Percentiles rank a stretch among this genome's conserved stretches.
Evolutionary conservation across 2,888 invertebrate genomes (phyloP).

Genomic region (Polyommatus iphigenia): DNA sequence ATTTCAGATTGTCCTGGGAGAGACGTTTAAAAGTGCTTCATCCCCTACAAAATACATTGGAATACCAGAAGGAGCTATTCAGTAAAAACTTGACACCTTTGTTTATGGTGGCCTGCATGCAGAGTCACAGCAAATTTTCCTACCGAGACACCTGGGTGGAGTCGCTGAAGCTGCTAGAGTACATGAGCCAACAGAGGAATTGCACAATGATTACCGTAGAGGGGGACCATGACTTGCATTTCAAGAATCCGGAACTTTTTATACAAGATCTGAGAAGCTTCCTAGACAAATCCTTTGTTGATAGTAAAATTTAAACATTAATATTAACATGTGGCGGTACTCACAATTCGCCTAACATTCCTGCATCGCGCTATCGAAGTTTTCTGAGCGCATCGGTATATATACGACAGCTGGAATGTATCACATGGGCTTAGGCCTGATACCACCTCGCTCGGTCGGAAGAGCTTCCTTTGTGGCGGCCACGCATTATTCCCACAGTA

Average conservation of each 20-base stretch:
- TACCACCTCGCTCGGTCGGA: no score
- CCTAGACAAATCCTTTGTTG: constrained; percentile 46
- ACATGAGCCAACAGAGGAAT: constrained; percentile 40
- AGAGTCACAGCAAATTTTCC: constrained; percentile 35
- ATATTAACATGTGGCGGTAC: no score
- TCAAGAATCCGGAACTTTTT: constrained; percentile 77
- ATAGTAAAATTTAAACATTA: constrained; percentile 21
- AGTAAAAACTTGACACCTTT: constrained; percentile 54
- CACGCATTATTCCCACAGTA: neutral
- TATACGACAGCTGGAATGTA: no score
- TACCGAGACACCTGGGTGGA: constrained; percentile 43
- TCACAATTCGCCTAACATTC: no score
- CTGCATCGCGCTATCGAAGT: no score
- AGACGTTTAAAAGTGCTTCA: constrained; percentile 50
- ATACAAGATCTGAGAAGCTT: constrained; percentile 58
- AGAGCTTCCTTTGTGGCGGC: no score
- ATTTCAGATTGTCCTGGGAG: constrained; percentile 65
- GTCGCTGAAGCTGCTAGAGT: constrained; percentile 44
- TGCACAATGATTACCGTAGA: constrained; percentile 53
- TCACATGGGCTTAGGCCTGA: no score
- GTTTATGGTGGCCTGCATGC: constrained; percentile 50
- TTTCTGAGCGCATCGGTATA: no score
- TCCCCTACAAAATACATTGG: constrained; percentile 51
- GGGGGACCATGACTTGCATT: constrained; percentile 83
- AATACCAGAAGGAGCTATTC: constrained; percentile 55